Base-by-base conservation (phyloP, 2,113 vertebrate species). In the Oncorhynchus gorbuscha region DNA sequence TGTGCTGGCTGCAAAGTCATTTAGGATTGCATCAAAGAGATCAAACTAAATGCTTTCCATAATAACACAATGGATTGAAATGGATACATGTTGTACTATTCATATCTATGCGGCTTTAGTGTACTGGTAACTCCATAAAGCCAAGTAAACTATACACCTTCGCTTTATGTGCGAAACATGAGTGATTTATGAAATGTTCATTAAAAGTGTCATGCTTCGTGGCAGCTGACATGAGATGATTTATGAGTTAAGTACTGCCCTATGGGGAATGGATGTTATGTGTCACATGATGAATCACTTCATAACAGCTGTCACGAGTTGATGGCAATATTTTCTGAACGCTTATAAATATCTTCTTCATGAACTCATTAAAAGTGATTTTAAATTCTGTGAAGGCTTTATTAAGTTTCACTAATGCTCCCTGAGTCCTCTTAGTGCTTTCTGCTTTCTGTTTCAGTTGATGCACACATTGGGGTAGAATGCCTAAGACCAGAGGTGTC, bases 261-360 rank as follows among this genome's bases (percentile, higher is more conserved):
- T 8, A 45, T 48, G 16, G 68, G 18, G 35, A 69, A 26, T 39
- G 67, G 4, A 69, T 69, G 68, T 69, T 22, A 11, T 35, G 35
- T 69, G 67, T 39, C 68, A 69, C 20, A n/a, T 69, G 39, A 45
- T 45, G 16, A 69, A 69, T 69, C 68, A n/a, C 68, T 24, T 39
- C 68, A 48, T 39, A 69, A 45, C 16, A 45, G 20, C 68, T 69
- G 67, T 45, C 35, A 69, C 12, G 11, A 69, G 30, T 22, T 69
- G 51, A 45, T 18, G 68, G 68, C 20, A 69, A 69, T 69, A 48
- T 69, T 7, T 45, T 67, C 65, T 30, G 26, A 18, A 8, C 3
- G 24, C 26, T 30, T 32, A 16, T 30, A 67, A 67, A 67, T 67
- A 67, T 67, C 65, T 28, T 24, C 5, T 28, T 67, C 65, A 67